phyloP scores from a whole-genome alignment of 2,888 invertebrate genomes.

The Lasioglossum calceatum region DNA sequence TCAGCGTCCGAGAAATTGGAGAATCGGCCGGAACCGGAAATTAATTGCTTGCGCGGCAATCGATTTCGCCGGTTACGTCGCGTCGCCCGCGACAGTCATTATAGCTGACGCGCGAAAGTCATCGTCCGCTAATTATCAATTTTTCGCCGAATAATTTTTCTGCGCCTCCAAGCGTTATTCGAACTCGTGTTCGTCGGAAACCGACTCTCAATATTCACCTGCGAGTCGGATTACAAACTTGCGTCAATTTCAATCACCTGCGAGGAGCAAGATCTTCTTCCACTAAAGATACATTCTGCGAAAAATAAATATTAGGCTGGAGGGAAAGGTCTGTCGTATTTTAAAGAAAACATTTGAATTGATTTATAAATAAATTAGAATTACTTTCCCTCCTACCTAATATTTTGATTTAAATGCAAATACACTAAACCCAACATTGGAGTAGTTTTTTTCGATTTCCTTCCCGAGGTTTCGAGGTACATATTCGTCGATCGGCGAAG shows the following conservation, averaged over 20 bases:
- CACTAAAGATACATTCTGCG: background rate
- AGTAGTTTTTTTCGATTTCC: background rate
- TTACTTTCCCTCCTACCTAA: too few species aligned
- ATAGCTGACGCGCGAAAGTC: slow-evolving; percentile 49
- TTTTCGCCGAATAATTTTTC: slow-evolving; percentile 31
- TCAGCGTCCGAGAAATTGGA: slow-evolving; percentile 48
- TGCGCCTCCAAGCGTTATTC: slow-evolving; percentile 26
- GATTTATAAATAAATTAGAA: too few species aligned
- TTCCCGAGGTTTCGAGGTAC: background rate
- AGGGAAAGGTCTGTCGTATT: too few species aligned
- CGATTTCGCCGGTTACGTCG: slow-evolving; percentile 39
- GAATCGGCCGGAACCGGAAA: slow-evolving; percentile 47
- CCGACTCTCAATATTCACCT: background rate
- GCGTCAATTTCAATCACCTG: background rate
- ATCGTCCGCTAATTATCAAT: slow-evolving; percentile 29
- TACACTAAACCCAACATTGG: too few species aligned
- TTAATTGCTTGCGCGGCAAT: slow-evolving; percentile 62
- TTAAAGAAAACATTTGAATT: too few species aligned
- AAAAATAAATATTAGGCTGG: too few species aligned
- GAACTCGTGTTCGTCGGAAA: background rate
- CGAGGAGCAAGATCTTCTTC: background rate
- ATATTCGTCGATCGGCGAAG: background rate
- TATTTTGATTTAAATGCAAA: too few species aligned
- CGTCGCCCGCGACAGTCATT: slow-evolving; percentile 14
- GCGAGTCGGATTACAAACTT: background rate